Evolutionary conservation across 2,113 vertebrate genomes (phyloP).

Genomic region (Mus pahari): DNA sequence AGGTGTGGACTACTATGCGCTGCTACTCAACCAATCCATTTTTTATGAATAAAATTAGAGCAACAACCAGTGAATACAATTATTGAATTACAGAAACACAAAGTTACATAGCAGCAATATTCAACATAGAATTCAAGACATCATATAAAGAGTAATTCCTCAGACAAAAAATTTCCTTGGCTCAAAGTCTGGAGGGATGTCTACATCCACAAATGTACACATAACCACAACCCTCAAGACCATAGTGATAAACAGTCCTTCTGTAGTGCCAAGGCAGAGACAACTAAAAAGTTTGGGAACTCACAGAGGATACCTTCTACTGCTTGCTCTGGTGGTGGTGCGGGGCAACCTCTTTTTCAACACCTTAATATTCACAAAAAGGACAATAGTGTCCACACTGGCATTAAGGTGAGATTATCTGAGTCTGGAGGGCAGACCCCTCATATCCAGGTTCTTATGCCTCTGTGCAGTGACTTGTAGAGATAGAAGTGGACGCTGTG

Average conservation of each 20-base stretch:
- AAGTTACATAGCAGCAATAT: neutral
- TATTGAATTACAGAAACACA: neutral
- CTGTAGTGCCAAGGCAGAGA: neutral
- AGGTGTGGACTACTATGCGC: neutral
- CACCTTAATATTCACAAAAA: neutral
- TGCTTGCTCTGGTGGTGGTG: neutral
- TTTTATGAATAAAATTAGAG: neutral
- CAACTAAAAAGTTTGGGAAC: neutral
- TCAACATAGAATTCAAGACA: neutral
- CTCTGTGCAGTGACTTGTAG: neutral
- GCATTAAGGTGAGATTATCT: neutral
- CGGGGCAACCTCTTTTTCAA: neutral
- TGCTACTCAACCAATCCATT: neutral
- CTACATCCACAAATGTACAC: neutral
- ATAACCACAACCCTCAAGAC: neutral
- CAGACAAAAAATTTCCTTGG: neutral
- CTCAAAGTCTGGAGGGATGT: neutral
- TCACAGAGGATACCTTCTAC: neutral
- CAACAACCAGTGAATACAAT: neutral
- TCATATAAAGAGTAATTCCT: neutral
- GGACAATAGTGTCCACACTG: neutral
- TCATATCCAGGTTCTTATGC: neutral
- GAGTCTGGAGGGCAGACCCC: neutral
- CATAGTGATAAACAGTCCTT: no score
- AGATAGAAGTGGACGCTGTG: neutral